Percentiles rank a stretch among this genome's conserved stretches.
Conservation (phyloP, 2,113 vertebrate species). For the Actenoides lindsayi region DNA sequence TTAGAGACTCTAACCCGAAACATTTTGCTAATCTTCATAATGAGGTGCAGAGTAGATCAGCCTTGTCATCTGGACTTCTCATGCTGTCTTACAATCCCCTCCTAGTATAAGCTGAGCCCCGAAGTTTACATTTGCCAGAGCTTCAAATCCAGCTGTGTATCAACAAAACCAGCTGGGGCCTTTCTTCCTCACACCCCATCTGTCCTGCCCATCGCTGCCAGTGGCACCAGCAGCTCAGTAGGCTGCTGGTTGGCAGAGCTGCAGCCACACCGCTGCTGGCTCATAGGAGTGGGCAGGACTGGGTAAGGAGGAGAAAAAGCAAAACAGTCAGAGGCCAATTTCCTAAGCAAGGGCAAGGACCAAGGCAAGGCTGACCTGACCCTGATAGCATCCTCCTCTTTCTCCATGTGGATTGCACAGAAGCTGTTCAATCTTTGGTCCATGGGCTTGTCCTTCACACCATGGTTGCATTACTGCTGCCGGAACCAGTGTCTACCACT, state of each 20-base stretch:
- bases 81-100: neutral
- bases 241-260: neutral
- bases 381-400: neutral
- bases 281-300: rapidly evolving
- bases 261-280: neutral
- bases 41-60: neutral
- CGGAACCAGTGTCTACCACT: neutral
- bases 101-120: neutral
- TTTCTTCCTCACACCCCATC: neutral
- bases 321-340: neutral
- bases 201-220: neutral
- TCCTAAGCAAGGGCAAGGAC: neutral
- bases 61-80: neutral
- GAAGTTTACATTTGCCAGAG: neutral
- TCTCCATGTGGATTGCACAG: rapidly evolving
- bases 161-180: neutral
- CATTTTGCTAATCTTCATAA: neutral
- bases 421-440: neutral
- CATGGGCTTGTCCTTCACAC: neutral
- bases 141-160: neutral
- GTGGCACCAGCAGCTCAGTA: rapidly evolving
- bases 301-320: too few species aligned
- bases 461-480: rapidly evolving
- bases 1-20: neutral
- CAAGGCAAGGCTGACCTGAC: neutral